Conservation (phyloP, 1,140 invertebrate species). For the Cepaea nemoralis region DNA sequence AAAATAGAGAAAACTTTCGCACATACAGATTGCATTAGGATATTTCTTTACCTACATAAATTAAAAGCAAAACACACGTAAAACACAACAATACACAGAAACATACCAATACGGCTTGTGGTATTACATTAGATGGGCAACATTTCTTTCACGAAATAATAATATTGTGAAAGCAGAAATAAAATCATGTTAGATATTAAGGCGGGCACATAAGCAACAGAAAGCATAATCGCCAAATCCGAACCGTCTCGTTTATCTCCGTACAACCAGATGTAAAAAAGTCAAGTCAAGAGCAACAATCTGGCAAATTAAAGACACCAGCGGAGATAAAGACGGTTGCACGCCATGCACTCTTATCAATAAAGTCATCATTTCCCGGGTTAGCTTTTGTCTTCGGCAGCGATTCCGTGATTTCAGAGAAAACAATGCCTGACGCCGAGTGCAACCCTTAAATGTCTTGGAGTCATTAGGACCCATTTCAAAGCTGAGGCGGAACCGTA, state of each 20-base stretch:
- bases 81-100: too few species aligned
- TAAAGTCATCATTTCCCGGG: constrained; percentile 12
- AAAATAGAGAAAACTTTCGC: too few species aligned
- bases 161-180: too few species aligned
- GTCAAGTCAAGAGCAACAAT: not conserved
- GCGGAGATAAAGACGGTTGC: constrained; percentile 16
- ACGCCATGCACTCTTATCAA: constrained; percentile 33
- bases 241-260: not conserved
- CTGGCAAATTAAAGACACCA: constrained; percentile 16
- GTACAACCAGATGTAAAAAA: not conserved
- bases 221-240: not conserved
- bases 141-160: too few species aligned
- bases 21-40: too few species aligned
- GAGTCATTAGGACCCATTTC: constrained; percentile 26
- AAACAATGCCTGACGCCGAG: constrained; percentile 11
- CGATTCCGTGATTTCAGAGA: not conserved
- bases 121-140: too few species aligned
- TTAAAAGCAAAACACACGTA: too few species aligned
- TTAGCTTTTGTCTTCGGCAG: constrained; percentile 19
- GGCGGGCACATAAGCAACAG: too few species aligned
- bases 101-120: too few species aligned
- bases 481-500: constrained; percentile 20
- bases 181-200: too few species aligned
- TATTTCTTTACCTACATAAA: too few species aligned
- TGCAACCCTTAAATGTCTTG: constrained; percentile 23